These are phyloP conservation scores for Physocephala rufipes DNA, from an alignment of 2,888 invertebrate genomes.

Conservation along the genomic window DNA sequence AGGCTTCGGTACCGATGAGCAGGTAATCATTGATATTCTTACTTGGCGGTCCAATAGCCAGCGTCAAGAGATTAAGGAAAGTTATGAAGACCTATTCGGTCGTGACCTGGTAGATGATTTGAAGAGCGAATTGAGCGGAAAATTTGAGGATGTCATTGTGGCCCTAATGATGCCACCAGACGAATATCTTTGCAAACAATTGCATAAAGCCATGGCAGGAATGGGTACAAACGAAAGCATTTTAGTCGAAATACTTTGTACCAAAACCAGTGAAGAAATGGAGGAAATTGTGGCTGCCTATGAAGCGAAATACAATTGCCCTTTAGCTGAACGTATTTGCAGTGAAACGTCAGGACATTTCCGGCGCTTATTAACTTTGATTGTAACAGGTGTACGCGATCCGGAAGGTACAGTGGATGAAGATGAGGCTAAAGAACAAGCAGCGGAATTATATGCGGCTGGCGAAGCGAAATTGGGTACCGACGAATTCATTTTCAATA, in stretches of 20 bases:
- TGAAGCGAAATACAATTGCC: constrained; percentile 72
- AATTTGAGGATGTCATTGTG: constrained; percentile 77
- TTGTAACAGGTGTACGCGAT: constrained; percentile 73
- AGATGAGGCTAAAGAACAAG: constrained; percentile 73
- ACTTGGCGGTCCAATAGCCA: constrained; percentile 75
- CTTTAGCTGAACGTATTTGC: constrained; percentile 77
- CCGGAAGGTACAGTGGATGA: constrained; percentile 71
- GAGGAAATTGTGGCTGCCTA: constrained; percentile 71
- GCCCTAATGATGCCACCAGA: constrained; percentile 75
- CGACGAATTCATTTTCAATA: constrained; percentile 75
- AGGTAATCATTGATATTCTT: constrained; percentile 76
- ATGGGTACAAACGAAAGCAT: constrained; percentile 78
- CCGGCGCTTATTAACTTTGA: constrained; percentile 76
- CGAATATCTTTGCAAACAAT: constrained; percentile 77
- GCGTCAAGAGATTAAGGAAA: constrained; percentile 74
- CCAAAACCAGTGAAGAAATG: constrained; percentile 74
- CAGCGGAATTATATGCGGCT: constrained; percentile 75
- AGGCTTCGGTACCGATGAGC: constrained; percentile 45
- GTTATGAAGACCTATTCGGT: constrained; percentile 71
- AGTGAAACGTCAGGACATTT: constrained; percentile 82
- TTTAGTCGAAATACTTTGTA: constrained; percentile 79
- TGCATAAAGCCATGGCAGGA: constrained; percentile 78
- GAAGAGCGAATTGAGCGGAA: constrained; percentile 76
- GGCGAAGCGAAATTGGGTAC: constrained; percentile 77
- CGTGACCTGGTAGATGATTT: constrained; percentile 73